Evolutionary conservation across 1,140 invertebrate genomes (phyloP).

Genomic region (Papilio polyxenes): DNA sequence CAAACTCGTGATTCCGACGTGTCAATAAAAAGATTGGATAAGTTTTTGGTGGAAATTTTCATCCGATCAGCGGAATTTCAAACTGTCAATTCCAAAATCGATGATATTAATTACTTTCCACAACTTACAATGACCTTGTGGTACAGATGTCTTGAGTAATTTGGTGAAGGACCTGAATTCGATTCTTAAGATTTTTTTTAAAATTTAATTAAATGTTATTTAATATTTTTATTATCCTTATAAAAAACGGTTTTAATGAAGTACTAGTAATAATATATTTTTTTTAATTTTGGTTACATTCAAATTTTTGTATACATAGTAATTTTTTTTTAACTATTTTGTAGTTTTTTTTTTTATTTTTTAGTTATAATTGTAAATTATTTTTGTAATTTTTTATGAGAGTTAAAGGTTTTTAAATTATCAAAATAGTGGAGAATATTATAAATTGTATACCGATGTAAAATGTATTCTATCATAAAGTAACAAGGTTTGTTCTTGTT

Average conservation of each 20-base stretch:
- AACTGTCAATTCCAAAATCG: constrained; percentile 12
- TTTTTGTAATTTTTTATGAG: not conserved
- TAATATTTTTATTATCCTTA: too few relatives aligned
- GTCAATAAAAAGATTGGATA: constrained; percentile 31
- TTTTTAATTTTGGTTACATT: too few relatives aligned
- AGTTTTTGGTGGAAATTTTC: constrained; percentile 14
- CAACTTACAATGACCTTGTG: not conserved
- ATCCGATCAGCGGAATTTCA: constrained; percentile 22
- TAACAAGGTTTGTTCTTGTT: not conserved
- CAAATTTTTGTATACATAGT: too few relatives aligned
- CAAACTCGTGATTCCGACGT: constrained; percentile 2
- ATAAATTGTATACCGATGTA: not conserved
- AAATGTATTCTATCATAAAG: not conserved
- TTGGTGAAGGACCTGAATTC: not conserved
- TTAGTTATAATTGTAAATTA: not conserved
- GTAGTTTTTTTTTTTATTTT: not conserved
- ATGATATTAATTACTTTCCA: not conserved
- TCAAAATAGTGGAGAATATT: not conserved
- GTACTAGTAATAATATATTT: too few relatives aligned
- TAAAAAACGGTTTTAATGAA: too few relatives aligned
- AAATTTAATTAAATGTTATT: too few relatives aligned
- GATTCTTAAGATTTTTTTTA: not conserved
- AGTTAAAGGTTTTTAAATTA: not conserved
- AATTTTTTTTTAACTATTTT: too few relatives aligned
- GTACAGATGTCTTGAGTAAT: not conserved